phyloP scores from a whole-genome alignment of 2,888 invertebrate species.

The Ganaspis brasiliensis region DNA sequence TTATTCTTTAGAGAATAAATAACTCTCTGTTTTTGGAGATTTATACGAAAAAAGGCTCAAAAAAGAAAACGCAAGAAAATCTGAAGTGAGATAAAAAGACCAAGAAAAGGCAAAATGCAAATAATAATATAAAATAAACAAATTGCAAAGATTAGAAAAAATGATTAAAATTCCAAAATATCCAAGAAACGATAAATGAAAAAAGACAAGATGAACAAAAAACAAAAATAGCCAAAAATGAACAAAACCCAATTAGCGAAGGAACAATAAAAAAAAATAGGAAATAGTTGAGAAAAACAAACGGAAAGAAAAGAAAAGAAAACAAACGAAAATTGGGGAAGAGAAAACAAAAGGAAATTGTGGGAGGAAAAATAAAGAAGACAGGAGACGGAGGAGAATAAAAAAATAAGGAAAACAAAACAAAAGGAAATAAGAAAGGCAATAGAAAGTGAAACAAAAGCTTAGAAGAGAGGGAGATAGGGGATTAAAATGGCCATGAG shows the following conservation, averaged over 20 bases:
- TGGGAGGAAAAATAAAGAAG: slow-evolving; percentile 49
- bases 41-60: too few relatives aligned
- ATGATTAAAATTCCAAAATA: too few relatives aligned
- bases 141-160: neutral
- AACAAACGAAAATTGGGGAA: slow-evolving; percentile 43
- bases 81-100: too few relatives aligned
- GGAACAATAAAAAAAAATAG: neutral
- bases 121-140: neutral
- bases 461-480: neutral
- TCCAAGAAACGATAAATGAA: too few relatives aligned
- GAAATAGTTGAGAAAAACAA: neutral
- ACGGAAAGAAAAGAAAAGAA: neutral
- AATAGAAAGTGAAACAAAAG: neutral
- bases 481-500: slow-evolving; percentile 15
- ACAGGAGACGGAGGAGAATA: too few relatives aligned
- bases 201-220: too few relatives aligned
- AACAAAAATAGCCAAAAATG: neutral
- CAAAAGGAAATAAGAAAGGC: neutral
- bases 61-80: too few relatives aligned
- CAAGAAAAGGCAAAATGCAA: too few relatives aligned
- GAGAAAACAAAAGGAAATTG: slow-evolving; percentile 51
- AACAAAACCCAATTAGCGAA: neutral
- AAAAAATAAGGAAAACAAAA: neutral
- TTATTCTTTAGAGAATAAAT: too few relatives aligned
- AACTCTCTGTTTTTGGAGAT: too few relatives aligned